phyloP scores from a whole-genome alignment of 2,888 invertebrate species.

The Rutpela maculata region DNA sequence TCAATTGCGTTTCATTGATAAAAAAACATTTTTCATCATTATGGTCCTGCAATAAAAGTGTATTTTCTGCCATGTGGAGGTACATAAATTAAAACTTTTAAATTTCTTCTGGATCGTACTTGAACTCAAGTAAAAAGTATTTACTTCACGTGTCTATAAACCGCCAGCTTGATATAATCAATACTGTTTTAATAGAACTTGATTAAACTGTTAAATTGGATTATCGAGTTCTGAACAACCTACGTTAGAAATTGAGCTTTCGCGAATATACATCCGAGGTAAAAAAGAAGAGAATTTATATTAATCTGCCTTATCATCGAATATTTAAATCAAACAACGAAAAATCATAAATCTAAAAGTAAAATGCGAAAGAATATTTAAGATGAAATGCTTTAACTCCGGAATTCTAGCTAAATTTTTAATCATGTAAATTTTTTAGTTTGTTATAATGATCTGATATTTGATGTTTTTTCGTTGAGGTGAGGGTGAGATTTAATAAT shows the following conservation, averaged over 20 bases:
- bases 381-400: too few species aligned
- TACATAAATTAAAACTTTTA: too few species aligned
- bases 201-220: slow-evolving; percentile 18
- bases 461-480: too few species aligned
- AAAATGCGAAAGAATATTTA: neutral
- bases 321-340: neutral
- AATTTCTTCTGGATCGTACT: neutral
- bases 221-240: slow-evolving; percentile 5
- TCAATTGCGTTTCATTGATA: too few species aligned
- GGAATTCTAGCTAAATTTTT: too few species aligned
- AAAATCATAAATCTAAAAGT: neutral
- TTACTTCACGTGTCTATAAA: slow-evolving; percentile 18
- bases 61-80: too few species aligned
- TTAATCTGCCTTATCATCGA: neutral
- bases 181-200: slow-evolving; percentile 13
- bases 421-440: too few species aligned
- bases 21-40: too few species aligned
- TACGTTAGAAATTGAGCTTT: neutral
- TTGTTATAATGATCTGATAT: too few species aligned
- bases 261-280: neutral
- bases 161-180: slow-evolving; percentile 14
- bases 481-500: too few species aligned
- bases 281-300: neutral
- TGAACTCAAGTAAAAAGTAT: neutral
- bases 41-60: too few species aligned